Percentiles rank a stretch among this genome's conserved stretches.
Evolutionary conservation across 1,140 invertebrate genomes (phyloP).

Genomic region (Physella acuta): DNA sequence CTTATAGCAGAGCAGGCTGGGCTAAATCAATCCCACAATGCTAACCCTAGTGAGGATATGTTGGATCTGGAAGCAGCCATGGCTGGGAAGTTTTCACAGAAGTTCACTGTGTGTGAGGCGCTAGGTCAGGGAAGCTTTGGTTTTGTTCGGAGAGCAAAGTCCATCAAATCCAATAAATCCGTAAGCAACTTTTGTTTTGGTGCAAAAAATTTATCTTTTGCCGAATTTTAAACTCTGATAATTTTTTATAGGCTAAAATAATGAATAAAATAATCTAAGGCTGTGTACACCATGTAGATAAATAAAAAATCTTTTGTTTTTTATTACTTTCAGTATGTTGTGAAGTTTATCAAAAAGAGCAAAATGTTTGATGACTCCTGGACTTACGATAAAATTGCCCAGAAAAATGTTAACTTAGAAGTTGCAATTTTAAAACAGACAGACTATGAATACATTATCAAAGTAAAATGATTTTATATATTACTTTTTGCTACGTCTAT

Average conservation of each 20-base stretch:
- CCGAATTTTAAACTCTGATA: neutral
- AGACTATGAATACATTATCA: slow-evolving; percentile 13
- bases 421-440: slow-evolving; percentile 9
- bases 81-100: slow-evolving; percentile 1
- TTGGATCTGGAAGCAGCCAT: slow-evolving; percentile 18
- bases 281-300: neutral
- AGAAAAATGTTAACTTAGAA: slow-evolving; percentile 3
- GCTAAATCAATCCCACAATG: slow-evolving; percentile 21
- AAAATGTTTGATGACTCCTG: slow-evolving; percentile 18
- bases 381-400: neutral
- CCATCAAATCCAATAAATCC: neutral
- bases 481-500: too few species aligned
- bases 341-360: slow-evolving; percentile 25
- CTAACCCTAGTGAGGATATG: slow-evolving; percentile 1
- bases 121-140: slow-evolving; percentile 22
- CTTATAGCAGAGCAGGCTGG: slow-evolving; percentile 12
- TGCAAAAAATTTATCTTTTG: neutral
- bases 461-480: slow-evolving; percentile 8
- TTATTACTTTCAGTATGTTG: slow-evolving; percentile 8
- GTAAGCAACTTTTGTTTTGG: neutral
- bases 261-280: neutral
- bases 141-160: slow-evolving; percentile 15
- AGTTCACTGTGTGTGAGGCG: slow-evolving; percentile 10
- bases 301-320: neutral
- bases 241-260: neutral